Conservation (phyloP, 2,113 vertebrate genomes). For the Festucalex cinctus region DNA sequence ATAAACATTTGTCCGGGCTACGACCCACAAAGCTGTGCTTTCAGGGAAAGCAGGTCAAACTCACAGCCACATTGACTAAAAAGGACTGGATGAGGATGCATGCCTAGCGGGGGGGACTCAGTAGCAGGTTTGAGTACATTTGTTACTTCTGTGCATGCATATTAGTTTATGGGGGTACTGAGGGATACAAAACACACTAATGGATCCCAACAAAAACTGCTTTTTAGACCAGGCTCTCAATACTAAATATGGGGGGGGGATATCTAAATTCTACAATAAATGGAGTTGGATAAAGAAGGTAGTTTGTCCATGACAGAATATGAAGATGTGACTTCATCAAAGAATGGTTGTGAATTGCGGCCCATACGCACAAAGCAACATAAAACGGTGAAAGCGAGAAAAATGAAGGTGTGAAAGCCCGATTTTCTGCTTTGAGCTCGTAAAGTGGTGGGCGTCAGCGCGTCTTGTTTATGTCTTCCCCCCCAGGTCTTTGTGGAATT, state of each 20-base stretch:
- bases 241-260: too few species aligned
- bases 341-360: constrained; percentile 30
- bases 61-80: constrained; percentile 60
- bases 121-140: background rate
- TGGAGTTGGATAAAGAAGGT: constrained; percentile 14
- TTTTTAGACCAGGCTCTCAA: constrained; percentile 29
- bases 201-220: constrained; percentile 54
- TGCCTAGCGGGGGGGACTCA: constrained; percentile 8
- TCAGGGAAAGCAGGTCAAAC: constrained; percentile 21
- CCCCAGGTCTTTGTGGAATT: constrained; percentile 10
- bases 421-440: constrained; percentile 45
- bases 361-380: constrained; percentile 18
- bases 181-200: constrained; percentile 55
- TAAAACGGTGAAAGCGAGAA: constrained; percentile 19
- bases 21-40: constrained; percentile 8
- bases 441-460: constrained; percentile 4
- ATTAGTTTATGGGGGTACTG: constrained; percentile 37
- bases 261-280: background rate
- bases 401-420: constrained; percentile 22
- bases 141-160: constrained; percentile 14
- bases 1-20: constrained; percentile 5
- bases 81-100: background rate
- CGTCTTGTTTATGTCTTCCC: constrained; percentile 29
- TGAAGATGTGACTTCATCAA: constrained; percentile 31
- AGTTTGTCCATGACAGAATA: constrained; percentile 17